Evolutionary conservation across 2,888 invertebrate genomes (phyloP).

Genomic region (Lasioglossum figueresi): DNA sequence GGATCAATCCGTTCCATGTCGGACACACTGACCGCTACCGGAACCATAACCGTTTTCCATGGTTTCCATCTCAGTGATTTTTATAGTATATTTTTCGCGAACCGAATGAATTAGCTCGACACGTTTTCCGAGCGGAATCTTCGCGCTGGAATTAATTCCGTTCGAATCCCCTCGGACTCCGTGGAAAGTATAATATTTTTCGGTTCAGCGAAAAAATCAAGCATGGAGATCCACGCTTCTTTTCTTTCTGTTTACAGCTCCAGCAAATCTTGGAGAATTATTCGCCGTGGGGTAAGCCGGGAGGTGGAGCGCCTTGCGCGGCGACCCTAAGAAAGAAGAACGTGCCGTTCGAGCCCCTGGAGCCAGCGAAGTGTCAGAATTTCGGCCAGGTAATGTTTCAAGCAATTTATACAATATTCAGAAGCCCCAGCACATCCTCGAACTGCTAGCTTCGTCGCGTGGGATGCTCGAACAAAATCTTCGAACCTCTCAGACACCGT

Average conservation of each 20-base stretch:
- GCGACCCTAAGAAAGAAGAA: conserved; percentile 88
- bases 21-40: conserved; percentile 31
- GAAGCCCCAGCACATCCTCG: neutral
- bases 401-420: conserved; percentile 25
- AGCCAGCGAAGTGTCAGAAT: conserved; percentile 55
- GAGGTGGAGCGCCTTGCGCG: conserved; percentile 90
- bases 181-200: neutral
- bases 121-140: neutral
- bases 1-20: conserved; percentile 32
- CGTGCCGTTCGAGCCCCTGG: conserved; percentile 87
- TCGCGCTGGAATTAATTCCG: neutral
- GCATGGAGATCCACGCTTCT: neutral
- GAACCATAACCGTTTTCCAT: neutral
- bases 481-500: neutral
- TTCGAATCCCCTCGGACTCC: neutral
- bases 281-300: conserved; percentile 92
- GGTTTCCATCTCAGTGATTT: neutral
- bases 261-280: conserved; percentile 89
- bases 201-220: conserved; percentile 3
- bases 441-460: neutral
- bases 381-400: conserved; percentile 68
- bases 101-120: neutral
- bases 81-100: neutral
- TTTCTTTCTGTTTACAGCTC: conserved; percentile 83
- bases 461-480: neutral